Evolutionary conservation across 2,888 invertebrate genomes (phyloP), one percentile per base, ranked within the genome.

Genomic region (Electrophaes corylata): DNA sequence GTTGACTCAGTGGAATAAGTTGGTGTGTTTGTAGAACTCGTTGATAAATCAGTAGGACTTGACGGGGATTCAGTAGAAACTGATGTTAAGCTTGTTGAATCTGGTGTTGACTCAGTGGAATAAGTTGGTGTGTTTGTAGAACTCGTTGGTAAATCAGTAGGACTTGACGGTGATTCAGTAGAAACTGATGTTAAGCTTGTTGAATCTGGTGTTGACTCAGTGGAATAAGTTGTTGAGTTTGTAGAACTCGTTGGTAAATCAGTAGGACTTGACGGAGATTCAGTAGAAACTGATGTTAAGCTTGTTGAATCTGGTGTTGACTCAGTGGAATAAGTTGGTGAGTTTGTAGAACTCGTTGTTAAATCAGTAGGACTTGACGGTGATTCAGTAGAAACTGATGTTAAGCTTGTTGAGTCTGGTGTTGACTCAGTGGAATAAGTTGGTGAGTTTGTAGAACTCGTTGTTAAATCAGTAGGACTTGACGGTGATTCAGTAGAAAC

Each of bases 401-500:
- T n/a, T n/a, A n/a, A n/a, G n/a, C n/a, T n/a, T n/a, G n/a, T n/a
- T n/a, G n/a, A n/a, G n/a, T n/a, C n/a, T n/a, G n/a, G n/a, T n/a
- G 23, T 4, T 23, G 3, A 3, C 6, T 23, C 23, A 6, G 23
- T 23, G 6, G 23, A 48, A 1, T 29, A 10, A 8, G 33, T n/a
- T 18, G 46, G 18, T 16, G n/a, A 33, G 33, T 19, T n/a, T 1
- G 45, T 46, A 18, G 29, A 18, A 18, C 11, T 19, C 10, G 48
- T 48, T 16, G 48, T 8, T 33, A 6, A 44, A 23, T 26, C 40
- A 18, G 62, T 57, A n/a, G 50, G 44, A 14, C 37, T 11, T n/a
- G n/a, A n/a, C 4, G 51, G 12, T 4, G 44, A 14, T 2, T 45
- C 18, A 3, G 44, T 45, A 19, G 19, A 5, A 5, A 18, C 14